Evolutionary conservation across 92 coral and sea anemone genomes (phyloP).

Genomic region (Porites rus): DNA sequence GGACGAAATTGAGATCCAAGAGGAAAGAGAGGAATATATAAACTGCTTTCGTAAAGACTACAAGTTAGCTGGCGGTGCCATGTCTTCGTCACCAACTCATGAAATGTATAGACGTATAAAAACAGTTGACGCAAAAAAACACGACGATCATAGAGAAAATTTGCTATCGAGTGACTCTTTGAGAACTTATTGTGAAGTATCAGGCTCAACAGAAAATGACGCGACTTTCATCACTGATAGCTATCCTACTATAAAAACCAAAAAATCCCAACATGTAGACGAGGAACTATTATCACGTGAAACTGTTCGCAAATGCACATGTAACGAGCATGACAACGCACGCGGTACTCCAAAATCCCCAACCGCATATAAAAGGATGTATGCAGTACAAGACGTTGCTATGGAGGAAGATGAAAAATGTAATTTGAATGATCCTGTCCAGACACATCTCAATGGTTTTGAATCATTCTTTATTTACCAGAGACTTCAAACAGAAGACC

Average conservation of each 20-base stretch:
- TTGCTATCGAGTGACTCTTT: slow-evolving; percentile 10
- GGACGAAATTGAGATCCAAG: slow-evolving; percentile 17
- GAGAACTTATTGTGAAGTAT: neutral
- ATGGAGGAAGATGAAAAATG: neutral
- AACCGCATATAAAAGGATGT: neutral
- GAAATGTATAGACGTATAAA: neutral
- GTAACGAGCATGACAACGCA: neutral
- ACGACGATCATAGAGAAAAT: slow-evolving; percentile 1
- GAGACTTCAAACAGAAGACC: neutral
- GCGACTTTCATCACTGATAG: neutral
- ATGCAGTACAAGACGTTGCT: neutral
- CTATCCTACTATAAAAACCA: neutral
- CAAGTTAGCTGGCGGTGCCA: neutral
- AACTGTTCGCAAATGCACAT: slow-evolving; percentile 29
- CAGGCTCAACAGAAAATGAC: neutral
- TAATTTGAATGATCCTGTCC: neutral
- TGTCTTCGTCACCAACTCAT: slow-evolving; percentile 8
- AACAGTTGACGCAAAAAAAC: neutral
- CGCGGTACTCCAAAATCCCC: neutral
- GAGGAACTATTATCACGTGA: slow-evolving; percentile 6
- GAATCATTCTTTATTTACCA: slow-evolving; percentile 8
- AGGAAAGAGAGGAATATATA: slow-evolving; percentile 42
- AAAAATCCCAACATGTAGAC: neutral
- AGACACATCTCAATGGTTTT: neutral
- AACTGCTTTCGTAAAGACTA: slow-evolving; percentile 22